phyloP scores from a whole-genome alignment of 2,797 vertebrate species.

The Sebastolobus alascanus region DNA sequence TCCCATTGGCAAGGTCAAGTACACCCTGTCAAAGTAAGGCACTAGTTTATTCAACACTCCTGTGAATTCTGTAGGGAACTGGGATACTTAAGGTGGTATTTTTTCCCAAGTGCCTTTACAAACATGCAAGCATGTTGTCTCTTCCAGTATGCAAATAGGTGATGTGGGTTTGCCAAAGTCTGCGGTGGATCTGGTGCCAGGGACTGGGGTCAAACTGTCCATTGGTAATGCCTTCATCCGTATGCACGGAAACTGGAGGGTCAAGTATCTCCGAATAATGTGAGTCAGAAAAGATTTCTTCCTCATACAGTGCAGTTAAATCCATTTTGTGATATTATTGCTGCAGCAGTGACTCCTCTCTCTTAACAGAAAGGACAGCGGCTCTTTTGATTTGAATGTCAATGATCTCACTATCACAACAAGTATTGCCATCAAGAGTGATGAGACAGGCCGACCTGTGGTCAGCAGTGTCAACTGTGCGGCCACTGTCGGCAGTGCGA shows the following conservation, averaged over 20 bases:
- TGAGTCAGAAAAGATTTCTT: conserved; percentile 56
- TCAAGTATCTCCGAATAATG: conserved; percentile 80
- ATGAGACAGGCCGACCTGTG: conserved; percentile 77
- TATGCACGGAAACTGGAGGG: conserved; percentile 82
- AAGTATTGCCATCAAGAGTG: conserved; percentile 71
- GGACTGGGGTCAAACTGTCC: conserved; percentile 75
- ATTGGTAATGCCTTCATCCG: conserved; percentile 78
- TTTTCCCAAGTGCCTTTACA: not conserved
- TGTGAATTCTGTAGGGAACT: not conserved
- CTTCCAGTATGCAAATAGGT: conserved; percentile 75
- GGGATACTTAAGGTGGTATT: not conserved
- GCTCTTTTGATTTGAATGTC: conserved; percentile 82
- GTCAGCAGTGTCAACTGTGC: conserved; percentile 72
- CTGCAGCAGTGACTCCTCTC: not conserved
- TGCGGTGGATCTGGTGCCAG: conserved; percentile 69
- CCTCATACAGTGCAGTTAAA: not conserved
- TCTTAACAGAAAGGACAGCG: conserved; percentile 77
- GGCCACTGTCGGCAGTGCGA: conserved; percentile 59
- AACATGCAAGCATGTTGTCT: not conserved
- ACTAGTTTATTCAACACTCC: not conserved
- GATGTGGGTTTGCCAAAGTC: conserved; percentile 78
- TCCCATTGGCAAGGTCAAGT: conserved; percentile 80
- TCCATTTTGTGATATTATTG: not conserved
- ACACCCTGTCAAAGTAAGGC: conserved; percentile 82
- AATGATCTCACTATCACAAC: conserved; percentile 68